Evolutionary conservation across 2,113 vertebrate species (phyloP).

Genomic region (Tetraodon nigroviridis): DNA sequence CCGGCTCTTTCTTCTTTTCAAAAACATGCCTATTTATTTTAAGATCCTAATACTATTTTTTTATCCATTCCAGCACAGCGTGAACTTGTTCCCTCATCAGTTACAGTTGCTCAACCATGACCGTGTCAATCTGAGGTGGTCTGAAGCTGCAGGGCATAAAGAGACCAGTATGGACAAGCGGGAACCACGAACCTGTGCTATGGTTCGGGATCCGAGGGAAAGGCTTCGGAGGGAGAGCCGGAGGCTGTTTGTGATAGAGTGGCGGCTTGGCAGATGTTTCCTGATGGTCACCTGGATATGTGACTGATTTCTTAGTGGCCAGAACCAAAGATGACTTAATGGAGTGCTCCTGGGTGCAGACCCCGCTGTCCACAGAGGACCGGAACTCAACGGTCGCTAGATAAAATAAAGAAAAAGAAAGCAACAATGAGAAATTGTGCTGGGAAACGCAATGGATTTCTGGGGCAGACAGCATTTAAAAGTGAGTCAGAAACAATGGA

Average conservation of each 20-base stretch:
- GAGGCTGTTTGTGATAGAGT: slow-evolving; percentile 94
- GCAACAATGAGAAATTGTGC: background rate
- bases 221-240: slow-evolving; percentile 97
- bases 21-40: no score
- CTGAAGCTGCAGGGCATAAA: background rate
- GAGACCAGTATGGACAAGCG: background rate
- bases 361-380: slow-evolving; percentile 81
- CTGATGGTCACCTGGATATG: slow-evolving; percentile 87
- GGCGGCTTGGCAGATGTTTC: slow-evolving; percentile 88
- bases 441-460: background rate
- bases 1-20: no score
- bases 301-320: slow-evolving; percentile 87
- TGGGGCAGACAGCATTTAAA: background rate
- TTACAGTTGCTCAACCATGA: background rate
- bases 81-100: background rate
- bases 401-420: slow-evolving; percentile 36
- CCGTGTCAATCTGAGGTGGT: background rate
- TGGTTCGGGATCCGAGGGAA: slow-evolving; percentile 93
- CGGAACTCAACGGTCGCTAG: slow-evolving; percentile 89
- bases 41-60: no score
- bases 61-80: background rate
- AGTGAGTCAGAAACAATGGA: slow-evolving; percentile 4
- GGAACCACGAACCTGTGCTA: slow-evolving; percentile 82
- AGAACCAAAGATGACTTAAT: slow-evolving; percentile 84
- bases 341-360: slow-evolving; percentile 88